phyloP scores from a whole-genome alignment of 2,888 invertebrate genomes.

The Lacanobia oleracea region DNA sequence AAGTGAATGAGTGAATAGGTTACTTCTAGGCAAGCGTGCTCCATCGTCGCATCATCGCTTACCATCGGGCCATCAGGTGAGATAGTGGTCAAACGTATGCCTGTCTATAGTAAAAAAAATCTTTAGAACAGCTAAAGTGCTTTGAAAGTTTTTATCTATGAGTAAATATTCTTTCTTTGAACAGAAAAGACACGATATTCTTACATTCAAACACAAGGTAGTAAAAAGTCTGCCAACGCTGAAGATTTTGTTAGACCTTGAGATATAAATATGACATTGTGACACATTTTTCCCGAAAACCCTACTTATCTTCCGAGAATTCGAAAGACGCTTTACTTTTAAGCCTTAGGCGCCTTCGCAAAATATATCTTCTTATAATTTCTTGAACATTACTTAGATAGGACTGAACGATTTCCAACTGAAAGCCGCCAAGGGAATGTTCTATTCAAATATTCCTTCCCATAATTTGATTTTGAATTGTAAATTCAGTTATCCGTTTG shows the following conservation, averaged over 20 bases:
- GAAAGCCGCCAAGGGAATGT: background rate
- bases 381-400: background rate
- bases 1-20: too few species aligned
- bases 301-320: constrained; percentile 12
- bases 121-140: too few species aligned
- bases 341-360: constrained; percentile 17
- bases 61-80: too few species aligned
- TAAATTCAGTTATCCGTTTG: constrained; percentile 29
- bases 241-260: constrained; percentile 5
- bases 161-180: too few species aligned
- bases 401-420: background rate
- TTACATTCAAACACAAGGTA: background rate
- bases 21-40: too few species aligned
- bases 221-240: constrained; percentile 1
- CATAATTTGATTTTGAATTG: constrained; percentile 41
- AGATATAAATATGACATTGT: constrained; percentile 10
- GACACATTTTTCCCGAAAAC: constrained; percentile 5
- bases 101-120: too few species aligned
- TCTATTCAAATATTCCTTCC: constrained; percentile 34
- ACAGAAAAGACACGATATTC: background rate
- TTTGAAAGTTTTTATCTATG: too few species aligned
- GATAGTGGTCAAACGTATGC: too few species aligned
- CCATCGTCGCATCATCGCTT: too few species aligned
- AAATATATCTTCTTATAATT: constrained; percentile 24
- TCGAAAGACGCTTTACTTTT: constrained; percentile 28